Evolutionary conservation across 2,113 vertebrate species (phyloP).

Genomic region (Phrynosoma blainvillii): DNA sequence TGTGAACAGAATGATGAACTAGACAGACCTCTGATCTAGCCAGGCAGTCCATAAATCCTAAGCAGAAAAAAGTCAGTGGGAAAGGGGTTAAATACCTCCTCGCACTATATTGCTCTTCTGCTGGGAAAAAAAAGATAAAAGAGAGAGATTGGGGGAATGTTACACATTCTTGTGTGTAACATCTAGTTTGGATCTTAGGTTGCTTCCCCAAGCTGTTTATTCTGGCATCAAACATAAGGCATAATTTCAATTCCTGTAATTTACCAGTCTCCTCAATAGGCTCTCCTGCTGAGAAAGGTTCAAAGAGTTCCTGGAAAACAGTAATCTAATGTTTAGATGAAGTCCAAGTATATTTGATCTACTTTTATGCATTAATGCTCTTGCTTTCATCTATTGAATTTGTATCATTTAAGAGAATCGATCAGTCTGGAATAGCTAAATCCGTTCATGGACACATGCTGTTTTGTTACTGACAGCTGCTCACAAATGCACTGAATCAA

Average conservation of each 20-base stretch:
- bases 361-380: constrained; percentile 24
- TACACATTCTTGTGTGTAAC: background rate
- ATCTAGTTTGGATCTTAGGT: background rate
- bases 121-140: background rate
- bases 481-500: rapidly evolving
- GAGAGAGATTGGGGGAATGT: background rate
- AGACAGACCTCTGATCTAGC: too few relatives aligned
- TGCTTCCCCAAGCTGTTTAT: background rate
- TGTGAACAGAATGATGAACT: too few relatives aligned
- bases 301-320: background rate
- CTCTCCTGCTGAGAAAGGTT: background rate
- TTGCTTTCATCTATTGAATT: constrained; percentile 26
- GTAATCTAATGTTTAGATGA: constrained; percentile 7
- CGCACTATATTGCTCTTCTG: background rate
- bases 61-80: background rate
- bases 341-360: constrained; percentile 13
- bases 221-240: background rate
- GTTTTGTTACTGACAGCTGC: background rate
- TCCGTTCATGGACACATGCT: background rate
- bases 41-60: too few relatives aligned
- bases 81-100: background rate
- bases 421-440: background rate
- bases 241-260: background rate
- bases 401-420: constrained; percentile 24
- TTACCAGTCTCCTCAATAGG: background rate